Conservation (phyloP, 2,113 vertebrate species). For the Spheniscus mendiculus region DNA sequence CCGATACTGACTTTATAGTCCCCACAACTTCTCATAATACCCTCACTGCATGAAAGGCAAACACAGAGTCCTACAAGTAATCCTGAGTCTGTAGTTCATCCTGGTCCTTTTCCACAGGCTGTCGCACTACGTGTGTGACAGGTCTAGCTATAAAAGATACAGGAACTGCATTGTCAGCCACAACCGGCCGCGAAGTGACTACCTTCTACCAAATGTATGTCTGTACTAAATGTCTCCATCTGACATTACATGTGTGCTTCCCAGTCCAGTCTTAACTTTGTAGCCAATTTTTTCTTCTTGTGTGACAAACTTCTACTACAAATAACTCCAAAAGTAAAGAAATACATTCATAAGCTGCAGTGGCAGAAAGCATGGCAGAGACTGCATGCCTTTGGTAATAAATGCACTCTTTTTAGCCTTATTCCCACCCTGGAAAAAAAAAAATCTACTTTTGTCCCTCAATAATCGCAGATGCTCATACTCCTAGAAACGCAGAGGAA, state of each 20-base stretch:
- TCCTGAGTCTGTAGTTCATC: not conserved
- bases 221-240: not conserved
- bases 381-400: not conserved
- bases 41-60: not conserved
- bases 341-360: not conserved
- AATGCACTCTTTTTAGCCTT: not conserved
- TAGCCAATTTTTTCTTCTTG: not conserved
- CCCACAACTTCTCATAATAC: not conserved
- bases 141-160: not conserved
- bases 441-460: not conserved
- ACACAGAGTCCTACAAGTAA: not conserved
- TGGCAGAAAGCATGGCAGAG: not conserved
- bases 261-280: not conserved
- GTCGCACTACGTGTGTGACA: accelerated
- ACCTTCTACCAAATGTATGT: not conserved
- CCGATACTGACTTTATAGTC: not conserved
- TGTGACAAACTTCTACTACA: not conserved
- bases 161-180: not conserved
- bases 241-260: not conserved
- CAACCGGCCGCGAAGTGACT: not conserved
- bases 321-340: not conserved
- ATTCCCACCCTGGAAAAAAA: not conserved
- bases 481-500: not conserved
- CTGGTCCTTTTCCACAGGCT: not conserved
- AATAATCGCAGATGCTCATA: not conserved